These are phyloP conservation scores for Microctenopoma lineatum DNA, from an alignment of 2,797 vertebrate genomes.

Conservation along the genomic window DNA sequence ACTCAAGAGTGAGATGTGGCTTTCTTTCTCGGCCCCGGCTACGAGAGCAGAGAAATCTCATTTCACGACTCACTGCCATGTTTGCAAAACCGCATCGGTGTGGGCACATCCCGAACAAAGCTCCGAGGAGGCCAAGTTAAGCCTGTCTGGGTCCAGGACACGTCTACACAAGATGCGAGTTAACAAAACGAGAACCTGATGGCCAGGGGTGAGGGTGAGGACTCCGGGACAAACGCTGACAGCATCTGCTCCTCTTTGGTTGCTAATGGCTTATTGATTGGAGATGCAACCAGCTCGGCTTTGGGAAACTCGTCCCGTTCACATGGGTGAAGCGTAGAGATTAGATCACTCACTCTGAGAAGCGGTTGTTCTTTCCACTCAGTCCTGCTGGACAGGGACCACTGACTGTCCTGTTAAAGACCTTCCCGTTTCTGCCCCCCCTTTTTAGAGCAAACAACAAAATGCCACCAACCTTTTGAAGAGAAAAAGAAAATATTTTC, in stretches of 20 bases:
- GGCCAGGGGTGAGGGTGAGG: conserved; percentile 41
- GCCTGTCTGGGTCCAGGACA: conserved; percentile 65
- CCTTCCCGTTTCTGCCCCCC: background rate
- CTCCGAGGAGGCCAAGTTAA: conserved; percentile 55
- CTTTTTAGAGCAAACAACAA: background rate
- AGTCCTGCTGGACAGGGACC: conserved; percentile 50
- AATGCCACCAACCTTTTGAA: background rate
- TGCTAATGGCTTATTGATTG: conserved; percentile 85
- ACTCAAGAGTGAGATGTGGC: conserved; percentile 73
- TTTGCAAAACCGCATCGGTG: conserved; percentile 75
- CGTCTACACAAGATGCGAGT: conserved; percentile 54
- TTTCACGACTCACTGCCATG: conserved; percentile 83
- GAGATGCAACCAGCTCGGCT: conserved; percentile 45
- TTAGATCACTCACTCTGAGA: conserved; percentile 55
- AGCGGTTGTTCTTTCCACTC: conserved; percentile 72
- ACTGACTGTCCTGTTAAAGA: conserved; percentile 44
- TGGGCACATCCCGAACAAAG: conserved; percentile 61
- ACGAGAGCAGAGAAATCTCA: conserved; percentile 82
- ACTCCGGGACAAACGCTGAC: conserved; percentile 65
- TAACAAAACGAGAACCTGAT: conserved; percentile 62
- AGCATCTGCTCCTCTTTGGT: conserved; percentile 71
- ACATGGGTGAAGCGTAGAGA: conserved; percentile 32
- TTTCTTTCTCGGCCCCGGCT: conserved; percentile 65
- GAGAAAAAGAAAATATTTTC: no score
- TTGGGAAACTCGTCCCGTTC: conserved; percentile 40